Conservation (phyloP, 1,140 invertebrate species). For the Bombus huntii region DNA sequence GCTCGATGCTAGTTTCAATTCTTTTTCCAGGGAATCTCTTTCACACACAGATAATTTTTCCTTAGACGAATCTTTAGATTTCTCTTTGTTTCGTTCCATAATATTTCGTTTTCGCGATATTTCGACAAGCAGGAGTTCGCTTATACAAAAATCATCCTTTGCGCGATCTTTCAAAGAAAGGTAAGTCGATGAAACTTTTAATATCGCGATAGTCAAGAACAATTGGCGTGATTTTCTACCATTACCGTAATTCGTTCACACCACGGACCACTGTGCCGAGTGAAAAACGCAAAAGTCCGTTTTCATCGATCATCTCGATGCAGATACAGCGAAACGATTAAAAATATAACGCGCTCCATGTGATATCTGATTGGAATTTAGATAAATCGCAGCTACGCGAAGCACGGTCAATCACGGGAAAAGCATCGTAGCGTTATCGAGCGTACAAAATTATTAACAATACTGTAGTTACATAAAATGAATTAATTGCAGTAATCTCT, state of each 20-base stretch:
- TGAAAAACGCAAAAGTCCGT: neutral
- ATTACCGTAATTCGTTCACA: neutral
- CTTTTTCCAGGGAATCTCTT: neutral
- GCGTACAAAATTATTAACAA: neutral
- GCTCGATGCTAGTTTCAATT: neutral
- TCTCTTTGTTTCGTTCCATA: conserved; percentile 23
- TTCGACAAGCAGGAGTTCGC: neutral
- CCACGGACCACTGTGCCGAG: neutral
- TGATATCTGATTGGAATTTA: conserved; percentile 4
- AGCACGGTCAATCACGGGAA: neutral
- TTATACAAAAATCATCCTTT: neutral
- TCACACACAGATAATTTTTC: conserved; percentile 18
- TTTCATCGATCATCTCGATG: neutral
- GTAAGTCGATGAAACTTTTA: neutral
- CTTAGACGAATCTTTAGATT: neutral
- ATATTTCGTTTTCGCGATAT: conserved; percentile 36
- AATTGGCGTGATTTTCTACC: neutral
- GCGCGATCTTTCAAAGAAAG: neutral
- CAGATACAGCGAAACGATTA: neutral
- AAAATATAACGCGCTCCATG: conserved; percentile 4
- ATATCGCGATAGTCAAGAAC: neutral
- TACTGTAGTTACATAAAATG: neutral
- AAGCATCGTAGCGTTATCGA: neutral
- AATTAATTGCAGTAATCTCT: neutral
- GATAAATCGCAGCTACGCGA: neutral